These are phyloP conservation scores for Orientallactaga sibirica DNA, from an alignment of 2,797 vertebrate genomes.

Conservation along the genomic window DNA sequence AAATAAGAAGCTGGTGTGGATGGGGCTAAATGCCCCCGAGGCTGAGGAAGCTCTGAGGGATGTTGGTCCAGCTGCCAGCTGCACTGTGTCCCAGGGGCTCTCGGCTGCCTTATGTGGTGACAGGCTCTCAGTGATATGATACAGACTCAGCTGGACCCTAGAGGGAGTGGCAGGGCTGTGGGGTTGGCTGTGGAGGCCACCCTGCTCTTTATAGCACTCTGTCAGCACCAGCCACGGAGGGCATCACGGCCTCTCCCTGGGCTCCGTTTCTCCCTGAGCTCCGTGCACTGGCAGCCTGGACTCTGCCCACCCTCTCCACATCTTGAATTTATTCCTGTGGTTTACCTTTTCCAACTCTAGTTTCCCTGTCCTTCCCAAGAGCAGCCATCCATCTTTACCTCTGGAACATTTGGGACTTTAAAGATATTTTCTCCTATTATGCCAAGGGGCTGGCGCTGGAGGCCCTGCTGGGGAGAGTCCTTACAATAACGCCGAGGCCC, in stretches of 20 bases:
- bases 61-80: rapidly evolving
- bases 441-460: rapidly evolving
- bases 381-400: rapidly evolving
- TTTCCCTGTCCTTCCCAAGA: neutral
- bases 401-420: neutral
- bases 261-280: too few species aligned
- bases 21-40: rapidly evolving
- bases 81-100: rapidly evolving
- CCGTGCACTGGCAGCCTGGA: too few species aligned
- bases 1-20: rapidly evolving
- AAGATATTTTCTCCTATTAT: rapidly evolving
- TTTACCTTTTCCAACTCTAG: neutral
- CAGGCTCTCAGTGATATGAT: rapidly evolving
- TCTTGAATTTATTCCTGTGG: too few species aligned
- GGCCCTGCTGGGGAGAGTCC: rapidly evolving
- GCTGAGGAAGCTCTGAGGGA: rapidly evolving
- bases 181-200: neutral
- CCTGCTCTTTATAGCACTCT: neutral
- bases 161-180: too few species aligned
- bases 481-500: too few species aligned
- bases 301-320: neutral
- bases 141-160: neutral
- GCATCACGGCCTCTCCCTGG: too few species aligned
- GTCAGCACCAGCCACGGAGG: neutral
- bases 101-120: too few species aligned